Conservation (phyloP, 1,140 invertebrate genomes). For the Zaprionus ghesquierei region DNA sequence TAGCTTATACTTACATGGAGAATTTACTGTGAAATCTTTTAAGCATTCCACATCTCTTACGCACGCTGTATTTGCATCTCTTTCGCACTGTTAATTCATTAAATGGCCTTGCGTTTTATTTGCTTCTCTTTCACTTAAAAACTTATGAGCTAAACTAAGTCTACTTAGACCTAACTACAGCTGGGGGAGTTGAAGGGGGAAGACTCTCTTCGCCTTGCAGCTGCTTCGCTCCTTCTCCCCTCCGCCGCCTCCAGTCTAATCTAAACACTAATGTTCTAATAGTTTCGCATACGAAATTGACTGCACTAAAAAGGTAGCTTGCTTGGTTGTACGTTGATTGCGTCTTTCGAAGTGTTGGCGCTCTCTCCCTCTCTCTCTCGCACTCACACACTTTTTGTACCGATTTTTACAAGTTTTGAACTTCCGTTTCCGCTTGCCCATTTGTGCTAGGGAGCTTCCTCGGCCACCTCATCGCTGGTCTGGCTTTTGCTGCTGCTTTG, state of each 20-base stretch:
- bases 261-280: constrained; percentile 46
- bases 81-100: not conserved
- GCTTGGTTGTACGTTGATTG: constrained; percentile 35
- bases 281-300: constrained; percentile 47
- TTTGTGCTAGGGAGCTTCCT: constrained; percentile 8
- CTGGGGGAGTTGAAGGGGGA: not conserved
- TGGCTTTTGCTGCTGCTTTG: constrained; percentile 43
- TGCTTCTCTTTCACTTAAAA: not conserved
- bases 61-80: not conserved
- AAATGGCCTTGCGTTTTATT: not conserved
- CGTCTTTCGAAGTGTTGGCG: constrained; percentile 51
- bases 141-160: not conserved
- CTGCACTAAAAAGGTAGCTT: constrained; percentile 44
- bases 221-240: too few relatives aligned
- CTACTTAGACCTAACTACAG: not conserved
- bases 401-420: constrained; percentile 67
- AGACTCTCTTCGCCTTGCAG: too few relatives aligned
- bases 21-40: not conserved
- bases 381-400: constrained; percentile 23
- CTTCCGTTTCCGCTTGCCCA: constrained; percentile 32
- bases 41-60: not conserved
- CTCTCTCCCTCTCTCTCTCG: constrained; percentile 17
- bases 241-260: not conserved
- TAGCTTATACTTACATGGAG: not conserved
- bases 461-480: constrained; percentile 25